Base-by-base conservation (phyloP, 2,888 invertebrate genomes). In the Macaria liturata region DNA sequence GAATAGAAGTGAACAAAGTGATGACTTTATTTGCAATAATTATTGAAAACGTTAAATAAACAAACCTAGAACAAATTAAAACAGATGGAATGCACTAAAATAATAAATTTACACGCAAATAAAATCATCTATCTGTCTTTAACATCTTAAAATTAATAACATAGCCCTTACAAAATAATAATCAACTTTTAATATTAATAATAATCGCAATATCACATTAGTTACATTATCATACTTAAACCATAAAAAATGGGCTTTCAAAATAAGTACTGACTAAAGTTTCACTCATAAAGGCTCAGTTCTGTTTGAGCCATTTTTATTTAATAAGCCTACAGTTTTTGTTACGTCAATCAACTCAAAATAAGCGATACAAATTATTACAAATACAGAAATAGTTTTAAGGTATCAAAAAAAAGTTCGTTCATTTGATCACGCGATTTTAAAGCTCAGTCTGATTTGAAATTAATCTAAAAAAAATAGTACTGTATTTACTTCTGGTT, bases 141-240 rank as follows among this genome's bases (percentile, higher is more conserved):
- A 58, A 49, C 46, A 50, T 50, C 49, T 48, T 50, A 51, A 54
- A 54, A 39, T 37, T 50, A 62, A 64, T 58, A 61, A 61, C 57
- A 62, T 61, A 51, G 30, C 39, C 39, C 50, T 58, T 50, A 54
- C 3, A 47, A 47, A 54, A 49, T 45, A 59, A 45, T 44, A 42
- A 53, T 45, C 32, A 49, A 52, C 44, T 42, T 43, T 32, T 50
- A 46, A 47, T 44, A 51, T 9, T 59, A 55, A 45, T 54, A 54
- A 54, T 59, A 54, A 48, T 52, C 45, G 48, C 40, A 44, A 63
- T 67, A 67, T 67, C 67, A 67, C 62, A 64, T 61, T 59, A 49
- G 46, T 58, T 60, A 60, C 52, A 50, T 56, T 48, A 55, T 55
- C 49, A 9, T 48, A 48, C 4, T 37, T 37, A 37, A 37, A 42